Conservation (phyloP, 2,113 vertebrate genomes). For the Tetraodon nigroviridis region DNA sequence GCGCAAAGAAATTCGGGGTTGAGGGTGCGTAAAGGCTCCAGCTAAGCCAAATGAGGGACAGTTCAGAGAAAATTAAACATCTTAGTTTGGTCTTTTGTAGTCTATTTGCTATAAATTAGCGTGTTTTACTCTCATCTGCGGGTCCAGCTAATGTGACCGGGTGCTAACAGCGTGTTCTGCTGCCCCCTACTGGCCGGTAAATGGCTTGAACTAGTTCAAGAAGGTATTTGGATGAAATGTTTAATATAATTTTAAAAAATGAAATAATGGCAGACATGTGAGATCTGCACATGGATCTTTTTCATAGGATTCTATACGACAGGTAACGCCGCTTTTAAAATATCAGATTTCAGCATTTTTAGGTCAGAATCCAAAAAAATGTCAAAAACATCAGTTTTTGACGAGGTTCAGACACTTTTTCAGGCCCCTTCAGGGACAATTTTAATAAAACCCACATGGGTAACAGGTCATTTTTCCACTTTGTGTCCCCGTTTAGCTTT, state of each 20-base stretch:
- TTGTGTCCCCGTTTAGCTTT: conserved; percentile 22
- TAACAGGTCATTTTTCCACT: conserved; percentile 55
- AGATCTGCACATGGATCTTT: too few species aligned
- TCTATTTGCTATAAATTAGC: too few species aligned
- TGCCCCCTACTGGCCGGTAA: background rate
- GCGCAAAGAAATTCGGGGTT: too few species aligned
- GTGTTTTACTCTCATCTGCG: too few species aligned
- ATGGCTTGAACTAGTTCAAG: background rate
- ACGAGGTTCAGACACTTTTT: conserved; percentile 52
- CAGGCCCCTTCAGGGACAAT: conserved; percentile 26
- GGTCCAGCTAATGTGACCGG: too few species aligned
- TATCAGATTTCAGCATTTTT: background rate
- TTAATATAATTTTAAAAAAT: background rate
- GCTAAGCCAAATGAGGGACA: too few species aligned
- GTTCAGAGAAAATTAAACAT: too few species aligned
- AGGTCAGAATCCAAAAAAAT: conserved; percentile 32
- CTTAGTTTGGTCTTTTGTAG: too few species aligned
- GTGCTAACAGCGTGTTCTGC: background rate
- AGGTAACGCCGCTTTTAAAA: conserved; percentile 28
- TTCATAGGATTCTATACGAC: background rate
- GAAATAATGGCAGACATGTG: background rate
- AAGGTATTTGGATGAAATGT: background rate
- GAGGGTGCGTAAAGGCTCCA: too few species aligned
- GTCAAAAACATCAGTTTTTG: conserved; percentile 5
- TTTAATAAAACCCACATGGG: conserved; percentile 34